Evolutionary conservation across 2,797 vertebrate genomes (phyloP), one percentile per base, ranked within the genome.

Genomic region (Champsocephalus esox): DNA sequence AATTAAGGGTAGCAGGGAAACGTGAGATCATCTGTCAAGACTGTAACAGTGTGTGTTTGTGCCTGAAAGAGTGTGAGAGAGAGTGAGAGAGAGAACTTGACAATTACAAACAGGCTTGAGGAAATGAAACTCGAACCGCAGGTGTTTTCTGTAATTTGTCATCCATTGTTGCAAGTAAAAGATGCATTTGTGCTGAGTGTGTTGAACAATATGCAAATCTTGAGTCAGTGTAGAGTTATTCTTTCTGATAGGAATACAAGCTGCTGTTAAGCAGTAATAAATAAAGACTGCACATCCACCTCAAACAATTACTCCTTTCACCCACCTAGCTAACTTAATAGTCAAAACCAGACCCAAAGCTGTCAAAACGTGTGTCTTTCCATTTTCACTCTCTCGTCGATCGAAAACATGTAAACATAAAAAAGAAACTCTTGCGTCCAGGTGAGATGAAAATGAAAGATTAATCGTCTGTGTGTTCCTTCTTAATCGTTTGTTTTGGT

Each of bases 71-170:
- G 43, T 11, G 24, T 14, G 58, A 65, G 21, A 55, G 44, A 61
- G 28, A 32, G 44, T 41, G 32, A 55, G 44, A 70, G 59, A 58
- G 41, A 68, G 50, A 73, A 71, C 71, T 70, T 82, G 72, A 75
- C 41, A 44, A 89, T 80, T 77, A 73, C 46, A 81, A 82, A 71
- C 63, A 62, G 9, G 65, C 72, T 63, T 84, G 70, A 80, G 63
- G 79, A 80, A 83, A 85, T 71, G 58, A 85, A 87, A 80, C 56
- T 65, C 56, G 77, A 84, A 77, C 73, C 1, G 45, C 68, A 79
- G 70, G 78, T 83, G 81, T 85, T 89, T 88, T 76, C 82, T 83
- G 82, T 84, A 70, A 84, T 88, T 87, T 84, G 73, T 83, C 80
- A 84, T 77, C 73, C 57, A 66, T 21, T 55, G 69, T 71, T 74